These are phyloP conservation scores for Hippocampus kuda DNA, from an alignment of 2,797 vertebrate genomes.

Conservation along the genomic window DNA sequence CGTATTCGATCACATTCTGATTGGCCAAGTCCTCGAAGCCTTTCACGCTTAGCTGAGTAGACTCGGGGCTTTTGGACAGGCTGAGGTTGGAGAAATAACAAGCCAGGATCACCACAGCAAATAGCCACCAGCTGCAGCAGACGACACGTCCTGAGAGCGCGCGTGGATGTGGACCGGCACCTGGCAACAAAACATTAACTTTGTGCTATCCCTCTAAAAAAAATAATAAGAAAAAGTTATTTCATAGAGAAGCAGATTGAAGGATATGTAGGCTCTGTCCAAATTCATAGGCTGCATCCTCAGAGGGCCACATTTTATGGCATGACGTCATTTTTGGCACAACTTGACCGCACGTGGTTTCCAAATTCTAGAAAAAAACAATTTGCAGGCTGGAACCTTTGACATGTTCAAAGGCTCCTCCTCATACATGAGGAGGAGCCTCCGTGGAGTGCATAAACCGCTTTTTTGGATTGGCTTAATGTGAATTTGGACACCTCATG, in stretches of 20 bases:
- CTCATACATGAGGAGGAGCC: too few relatives aligned
- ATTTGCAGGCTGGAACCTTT: too few relatives aligned
- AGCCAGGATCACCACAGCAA: conserved; percentile 73
- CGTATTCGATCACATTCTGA: conserved; percentile 76
- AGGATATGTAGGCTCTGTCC: not conserved
- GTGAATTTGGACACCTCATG: too few relatives aligned
- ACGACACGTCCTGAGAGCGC: conserved; percentile 74
- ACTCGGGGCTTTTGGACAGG: conserved; percentile 60
- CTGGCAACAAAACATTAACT: conserved; percentile 44
- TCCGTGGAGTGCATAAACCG: too few relatives aligned
- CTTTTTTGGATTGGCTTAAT: too few relatives aligned
- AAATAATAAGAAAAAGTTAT: not conserved
- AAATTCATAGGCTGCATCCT: too few relatives aligned
- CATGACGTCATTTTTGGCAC: too few relatives aligned
- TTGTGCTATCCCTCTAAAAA: not conserved
- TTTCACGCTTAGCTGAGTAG: conserved; percentile 66
- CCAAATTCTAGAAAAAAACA: too few relatives aligned
- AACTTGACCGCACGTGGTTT: too few relatives aligned
- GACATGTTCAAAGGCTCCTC: too few relatives aligned
- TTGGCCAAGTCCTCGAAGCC: conserved; percentile 81
- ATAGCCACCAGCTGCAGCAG: conserved; percentile 81
- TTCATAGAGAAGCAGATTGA: not conserved
- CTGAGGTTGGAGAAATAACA: conserved; percentile 80
- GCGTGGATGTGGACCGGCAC: conserved; percentile 75
- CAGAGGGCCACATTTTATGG: too few relatives aligned